These are phyloP conservation scores for Euphonia xanthogaster DNA, from an alignment of 2,797 vertebrate species.

Conservation along the genomic window DNA sequence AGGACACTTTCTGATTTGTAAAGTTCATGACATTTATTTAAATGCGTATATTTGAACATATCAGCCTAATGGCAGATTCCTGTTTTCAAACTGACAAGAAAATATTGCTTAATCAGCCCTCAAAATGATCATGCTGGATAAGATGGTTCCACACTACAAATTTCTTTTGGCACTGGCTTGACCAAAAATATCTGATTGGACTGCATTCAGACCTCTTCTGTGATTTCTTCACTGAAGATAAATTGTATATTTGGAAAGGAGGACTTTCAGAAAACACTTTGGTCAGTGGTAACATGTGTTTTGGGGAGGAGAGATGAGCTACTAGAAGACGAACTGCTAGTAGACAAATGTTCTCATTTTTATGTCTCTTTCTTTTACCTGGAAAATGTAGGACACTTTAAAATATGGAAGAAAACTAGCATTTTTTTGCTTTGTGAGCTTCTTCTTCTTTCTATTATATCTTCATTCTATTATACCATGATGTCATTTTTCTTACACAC, in stretches of 20 bases:
- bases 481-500: not conserved
- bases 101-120: not conserved
- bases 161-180: not conserved
- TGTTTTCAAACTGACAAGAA: not conserved
- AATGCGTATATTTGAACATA: not conserved
- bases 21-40: not conserved
- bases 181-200: not conserved
- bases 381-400: not conserved
- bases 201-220: not conserved
- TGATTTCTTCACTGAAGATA: not conserved
- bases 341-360: not conserved
- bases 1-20: not conserved
- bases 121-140: not conserved
- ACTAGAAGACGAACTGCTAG: not conserved
- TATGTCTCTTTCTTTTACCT: not conserved
- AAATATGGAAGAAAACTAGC: not conserved
- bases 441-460: not conserved
- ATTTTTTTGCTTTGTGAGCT: not conserved
- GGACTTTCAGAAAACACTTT: not conserved
- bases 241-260: not conserved
- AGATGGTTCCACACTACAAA: not conserved
- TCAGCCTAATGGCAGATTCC: not conserved
- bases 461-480: not conserved
- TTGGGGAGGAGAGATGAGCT: not conserved
- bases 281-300: not conserved